phyloP scores from a whole-genome alignment of 2,113 vertebrate species.

The Xerus inauris region DNA sequence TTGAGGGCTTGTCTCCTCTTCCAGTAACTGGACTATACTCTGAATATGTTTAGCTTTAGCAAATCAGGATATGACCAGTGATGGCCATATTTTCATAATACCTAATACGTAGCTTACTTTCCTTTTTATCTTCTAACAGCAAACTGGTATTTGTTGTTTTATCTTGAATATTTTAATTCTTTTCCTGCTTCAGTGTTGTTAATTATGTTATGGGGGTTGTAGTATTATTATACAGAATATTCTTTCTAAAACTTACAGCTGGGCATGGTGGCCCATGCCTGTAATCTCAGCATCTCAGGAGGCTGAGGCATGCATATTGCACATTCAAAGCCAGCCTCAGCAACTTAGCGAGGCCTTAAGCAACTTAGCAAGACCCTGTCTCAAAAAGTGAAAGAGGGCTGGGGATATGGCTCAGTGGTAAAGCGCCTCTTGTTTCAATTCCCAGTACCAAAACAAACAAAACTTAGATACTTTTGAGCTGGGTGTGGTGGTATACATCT shows the following conservation, averaged over 20 bases:
- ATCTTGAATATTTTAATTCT: slow-evolving; percentile 39
- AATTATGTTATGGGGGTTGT: neutral
- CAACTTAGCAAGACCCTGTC: too few relatives aligned
- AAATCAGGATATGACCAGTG: neutral
- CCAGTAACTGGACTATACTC: neutral
- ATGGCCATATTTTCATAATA: neutral
- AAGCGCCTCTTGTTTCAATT: too few relatives aligned
- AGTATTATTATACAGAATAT: neutral
- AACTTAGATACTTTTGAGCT: neutral
- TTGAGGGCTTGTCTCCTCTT: neutral
- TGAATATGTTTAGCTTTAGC: slow-evolving; percentile 42
- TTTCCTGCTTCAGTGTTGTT: neutral
- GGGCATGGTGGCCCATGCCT: too few relatives aligned
- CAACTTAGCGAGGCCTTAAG: too few relatives aligned
- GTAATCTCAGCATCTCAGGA: too few relatives aligned
- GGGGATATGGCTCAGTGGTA: too few relatives aligned
- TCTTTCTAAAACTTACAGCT: neutral
- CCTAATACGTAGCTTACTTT: neutral
- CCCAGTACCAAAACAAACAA: too few relatives aligned
- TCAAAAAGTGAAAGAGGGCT: too few relatives aligned
- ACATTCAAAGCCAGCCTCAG: too few relatives aligned
- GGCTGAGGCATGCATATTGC: too few relatives aligned
- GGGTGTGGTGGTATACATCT: too few relatives aligned
- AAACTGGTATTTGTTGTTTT: slow-evolving; percentile 28
- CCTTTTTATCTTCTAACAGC: neutral